Evolutionary conservation across 2,797 vertebrate species (phyloP), one percentile per base, ranked within the genome.

Genomic region (Takifugu rubripes): DNA sequence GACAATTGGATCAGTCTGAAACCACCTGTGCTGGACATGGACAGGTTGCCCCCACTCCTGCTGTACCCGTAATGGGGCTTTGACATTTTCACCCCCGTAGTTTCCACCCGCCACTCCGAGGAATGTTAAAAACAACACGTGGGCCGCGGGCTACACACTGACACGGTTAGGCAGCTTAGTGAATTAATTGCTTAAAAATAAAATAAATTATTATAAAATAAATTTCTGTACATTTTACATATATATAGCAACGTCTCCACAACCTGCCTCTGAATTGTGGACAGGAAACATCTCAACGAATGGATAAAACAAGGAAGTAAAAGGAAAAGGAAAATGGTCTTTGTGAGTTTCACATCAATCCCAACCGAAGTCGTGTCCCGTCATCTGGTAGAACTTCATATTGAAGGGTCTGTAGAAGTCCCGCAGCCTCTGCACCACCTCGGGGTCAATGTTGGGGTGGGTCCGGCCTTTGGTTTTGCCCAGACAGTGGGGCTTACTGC

Each of bases 151-250:
- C 91, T 90, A 87, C 92, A 86, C 90, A 93, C 90, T 93, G 84
- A 91, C 17, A 21, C 44, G 92, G 92, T 95, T 94, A 98, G 96
- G 95, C 95, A 98, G 94, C 95, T 96, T 95, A 96, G 96, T 98
- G 95, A 96, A 96, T 98, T 96, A 96, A 96, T 98, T 96, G 94
- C 94, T 98, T 92, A 93, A 86, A 94, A 92, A 92, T 90, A 92
- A 92, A 98, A 98, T 98, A 98, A 98, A 97, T 98, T 97, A 98
- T 96, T 95, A 98, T 98, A 98, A 98, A 98, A 98, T 97, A 98
- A 92, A 98, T 97, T 94, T 98, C 95, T 98, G 94, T 98, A 97
- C 94, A 97, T 95, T 96, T 96, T 95, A 97, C 94, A 91, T 89
- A 90, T 90, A 91, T 90, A 91, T 88, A 91, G 82, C 85, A 89